phyloP scores from a whole-genome alignment of 2,113 vertebrate species.

The Entelurus aequoreus region DNA sequence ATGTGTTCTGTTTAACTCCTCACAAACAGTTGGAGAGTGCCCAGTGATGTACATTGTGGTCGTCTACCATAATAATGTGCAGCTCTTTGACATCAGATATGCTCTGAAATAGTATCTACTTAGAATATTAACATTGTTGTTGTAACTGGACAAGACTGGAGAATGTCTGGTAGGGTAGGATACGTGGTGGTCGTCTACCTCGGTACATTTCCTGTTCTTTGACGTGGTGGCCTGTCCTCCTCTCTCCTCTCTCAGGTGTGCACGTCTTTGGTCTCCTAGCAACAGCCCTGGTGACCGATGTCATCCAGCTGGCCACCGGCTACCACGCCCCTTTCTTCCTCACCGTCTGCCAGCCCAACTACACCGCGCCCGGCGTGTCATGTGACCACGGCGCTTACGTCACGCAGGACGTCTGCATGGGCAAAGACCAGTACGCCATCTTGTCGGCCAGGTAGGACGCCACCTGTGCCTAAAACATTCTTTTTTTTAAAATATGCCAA shows the following conservation, averaged over 20 bases:
- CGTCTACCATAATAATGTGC: too few relatives aligned
- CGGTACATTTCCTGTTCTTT: too few relatives aligned
- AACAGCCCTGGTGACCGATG: conserved; percentile 90
- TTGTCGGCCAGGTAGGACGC: conserved; percentile 78
- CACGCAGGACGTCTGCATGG: conserved; percentile 91
- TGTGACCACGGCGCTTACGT: conserved; percentile 91
- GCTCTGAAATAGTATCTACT: too few relatives aligned
- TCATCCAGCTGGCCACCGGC: conserved; percentile 94
- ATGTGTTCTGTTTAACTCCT: too few relatives aligned
- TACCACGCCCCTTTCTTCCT: conserved; percentile 97
- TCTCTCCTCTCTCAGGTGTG: conserved; percentile 73
- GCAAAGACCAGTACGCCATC: conserved; percentile 87
- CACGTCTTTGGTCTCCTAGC: conserved; percentile 95
- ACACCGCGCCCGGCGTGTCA: conserved; percentile 85
- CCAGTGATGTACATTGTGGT: too few relatives aligned
- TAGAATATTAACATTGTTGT: too few relatives aligned
- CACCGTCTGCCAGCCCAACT: conserved; percentile 96
- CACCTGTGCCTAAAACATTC: not conserved
- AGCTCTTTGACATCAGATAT: too few relatives aligned
- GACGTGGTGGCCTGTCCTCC: not conserved
- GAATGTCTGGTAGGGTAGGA: too few relatives aligned
- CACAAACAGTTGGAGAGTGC: too few relatives aligned
- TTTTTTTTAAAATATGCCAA: not conserved
- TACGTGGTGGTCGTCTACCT: too few relatives aligned
- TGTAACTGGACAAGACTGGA: too few relatives aligned